Base-by-base conservation (phyloP, 2,113 vertebrate species). In the Alosa alosa region DNA sequence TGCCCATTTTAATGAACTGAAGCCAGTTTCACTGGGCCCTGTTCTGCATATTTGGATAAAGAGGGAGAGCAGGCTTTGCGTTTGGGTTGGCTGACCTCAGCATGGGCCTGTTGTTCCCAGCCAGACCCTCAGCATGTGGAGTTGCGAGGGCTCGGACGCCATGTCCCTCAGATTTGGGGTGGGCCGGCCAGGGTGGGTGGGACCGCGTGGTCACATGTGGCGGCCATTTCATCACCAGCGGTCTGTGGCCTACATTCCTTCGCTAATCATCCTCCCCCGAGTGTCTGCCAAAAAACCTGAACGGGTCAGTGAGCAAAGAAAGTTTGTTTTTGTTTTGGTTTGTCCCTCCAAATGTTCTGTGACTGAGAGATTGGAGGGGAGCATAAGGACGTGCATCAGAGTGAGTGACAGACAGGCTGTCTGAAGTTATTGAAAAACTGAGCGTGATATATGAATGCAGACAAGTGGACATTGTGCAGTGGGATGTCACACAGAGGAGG, bases 201-300 rank as follows among this genome's bases (percentile, higher is more conserved):
- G 31, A 15, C 25, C 0, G 31, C 31, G 72, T 17, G 11, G 36
- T 31, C 11, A 0, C 72, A 78, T 15, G 13, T 13, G 10, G 72
- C 39, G 11, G 3, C 10, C 5, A 10, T 78, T 36, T 78, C 72
- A 17, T 78, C 2, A 11, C 72, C 72, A 36, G 13, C 60, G 5
- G 45, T 87, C 44, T 7, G 49, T 49, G 10, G n/a, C 46, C n/a
- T 47, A 84, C 81, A 81, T 41, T 10, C 25, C 68, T 41, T 31
- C 36, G 49, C 81, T 68, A 84, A 87, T 84, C 75, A 87, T 87
- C 82, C 25, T 47, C 60, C 64, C 1, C 31, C 4, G n/a, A 41
- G 17, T 17, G n/a, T 81, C 68, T 13, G 81, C 45, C 13, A 20
- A 75, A 75, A 83, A 9, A 6, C 1, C 10, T 18, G 5, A 78